These are phyloP conservation scores for Pollicipes pollicipes DNA, from an alignment of 1,140 invertebrate genomes.

Conservation along the genomic window DNA sequence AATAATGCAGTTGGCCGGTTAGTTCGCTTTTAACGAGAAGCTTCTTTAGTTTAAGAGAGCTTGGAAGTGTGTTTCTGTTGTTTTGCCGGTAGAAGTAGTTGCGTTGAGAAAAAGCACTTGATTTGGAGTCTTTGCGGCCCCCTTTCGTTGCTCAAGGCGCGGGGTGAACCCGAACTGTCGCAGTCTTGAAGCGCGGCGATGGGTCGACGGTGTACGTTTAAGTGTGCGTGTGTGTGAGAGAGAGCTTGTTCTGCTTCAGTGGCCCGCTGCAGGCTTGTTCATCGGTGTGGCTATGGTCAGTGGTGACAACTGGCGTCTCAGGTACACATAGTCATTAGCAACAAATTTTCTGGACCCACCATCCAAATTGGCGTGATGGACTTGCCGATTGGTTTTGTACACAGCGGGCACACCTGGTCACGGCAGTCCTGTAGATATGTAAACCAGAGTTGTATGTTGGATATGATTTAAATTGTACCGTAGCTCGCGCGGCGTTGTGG, in stretches of 20 bases:
- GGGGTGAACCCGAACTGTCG: not conserved
- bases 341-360: not conserved
- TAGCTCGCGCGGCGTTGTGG: not conserved
- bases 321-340: slow-evolving; percentile 1
- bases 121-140: not conserved
- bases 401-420: no score
- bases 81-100: not conserved
- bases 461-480: not conserved
- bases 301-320: not conserved
- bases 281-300: not conserved
- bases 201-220: not conserved
- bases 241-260: not conserved
- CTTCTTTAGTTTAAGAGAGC: not conserved
- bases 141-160: not conserved
- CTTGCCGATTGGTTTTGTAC: not conserved
- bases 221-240: not conserved
- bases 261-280: not conserved
- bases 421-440: not conserved
- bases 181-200: not conserved
- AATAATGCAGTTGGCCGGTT: not conserved
- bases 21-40: not conserved
- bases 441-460: no score
- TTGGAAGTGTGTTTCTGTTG: not conserved
- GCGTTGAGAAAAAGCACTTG: not conserved
- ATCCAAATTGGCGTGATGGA: not conserved